Percentiles rank a stretch among this genome's conserved stretches.
Evolutionary conservation across 2,888 invertebrate species (phyloP).

Genomic region (Limnephilus auricula): DNA sequence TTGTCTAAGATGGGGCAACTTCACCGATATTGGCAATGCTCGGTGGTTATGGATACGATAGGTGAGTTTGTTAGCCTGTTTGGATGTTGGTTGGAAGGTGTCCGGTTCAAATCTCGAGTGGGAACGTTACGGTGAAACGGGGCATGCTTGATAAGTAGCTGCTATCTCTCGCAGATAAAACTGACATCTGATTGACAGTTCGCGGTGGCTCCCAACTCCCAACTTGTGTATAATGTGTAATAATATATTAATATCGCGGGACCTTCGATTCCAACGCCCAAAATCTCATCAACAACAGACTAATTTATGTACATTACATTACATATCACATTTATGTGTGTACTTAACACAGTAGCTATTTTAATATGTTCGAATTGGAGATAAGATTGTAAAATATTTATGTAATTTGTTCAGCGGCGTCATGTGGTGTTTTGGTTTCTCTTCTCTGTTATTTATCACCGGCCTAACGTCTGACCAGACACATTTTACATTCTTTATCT

Average conservation of each 20-base stretch:
- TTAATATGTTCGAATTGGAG: slow-evolving; percentile 38
- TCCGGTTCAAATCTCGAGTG: slow-evolving; percentile 48
- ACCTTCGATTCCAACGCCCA: slow-evolving; percentile 35
- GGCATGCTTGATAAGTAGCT: slow-evolving; percentile 21
- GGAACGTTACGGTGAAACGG: slow-evolving; percentile 49
- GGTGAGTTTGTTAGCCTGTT: slow-evolving; percentile 44
- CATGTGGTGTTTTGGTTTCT: not conserved
- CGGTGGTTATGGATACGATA: slow-evolving; percentile 42
- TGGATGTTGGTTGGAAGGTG: slow-evolving; percentile 19
- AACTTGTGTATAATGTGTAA: slow-evolving; percentile 18
- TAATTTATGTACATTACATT: slow-evolving; percentile 33
- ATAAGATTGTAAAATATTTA: slow-evolving; percentile 42
- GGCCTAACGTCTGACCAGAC: not conserved
- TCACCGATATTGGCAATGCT: slow-evolving; percentile 39
- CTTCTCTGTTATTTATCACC: slow-evolving; percentile 35
- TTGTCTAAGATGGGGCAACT: slow-evolving; percentile 44
- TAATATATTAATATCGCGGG: slow-evolving; percentile 10
- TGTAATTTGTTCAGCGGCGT: slow-evolving; percentile 17
- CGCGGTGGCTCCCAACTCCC: slow-evolving; percentile 1
- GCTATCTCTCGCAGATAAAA: slow-evolving; percentile 57
- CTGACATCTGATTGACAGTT: slow-evolving; percentile 59
- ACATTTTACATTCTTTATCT: slow-evolving; percentile 5
- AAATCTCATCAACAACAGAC: slow-evolving; percentile 40
- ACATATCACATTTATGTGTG: slow-evolving; percentile 23
- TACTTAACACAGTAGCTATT: slow-evolving; percentile 37